Base-by-base conservation (phyloP, 2,797 vertebrate genomes). In the Myotis daubentonii region DNA sequence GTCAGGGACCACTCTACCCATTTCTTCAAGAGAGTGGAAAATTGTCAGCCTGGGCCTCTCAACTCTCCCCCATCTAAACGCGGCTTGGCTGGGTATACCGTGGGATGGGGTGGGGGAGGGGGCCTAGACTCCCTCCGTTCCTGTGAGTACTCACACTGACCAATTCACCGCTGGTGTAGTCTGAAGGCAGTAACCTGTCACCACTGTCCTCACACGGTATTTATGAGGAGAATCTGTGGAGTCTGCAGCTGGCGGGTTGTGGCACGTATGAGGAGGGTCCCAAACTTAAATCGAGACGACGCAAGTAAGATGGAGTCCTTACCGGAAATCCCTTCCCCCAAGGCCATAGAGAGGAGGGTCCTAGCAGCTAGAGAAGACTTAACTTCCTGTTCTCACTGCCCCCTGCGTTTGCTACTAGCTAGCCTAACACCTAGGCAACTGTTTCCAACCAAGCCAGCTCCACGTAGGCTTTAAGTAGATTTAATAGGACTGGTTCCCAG, bases 151-250 rank as follows among this genome's bases (percentile, higher is more conserved):
- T 78, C 41, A 53, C 22, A 22, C 57, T 87, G 13, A 75, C 16
- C 72, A 81, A 91, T 72, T 95, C 44, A 96, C 91, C 91, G 66
- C 70, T 74, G 41, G 3, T 91, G 30, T 70, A 19, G 66, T 44
- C 55, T 55, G 60, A 80, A 87, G 79, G 72, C 57, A 65, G 79
- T 75, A 57, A 53, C 19, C 8, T 30, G 66, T 79, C 65, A 68
- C 57, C 41, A 38, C 0, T 13, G 36, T 65, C 66, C 16, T 85
- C 74, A 33, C 65, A 38, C 12, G 1, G 8, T 38, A 49, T 53
- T 87, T 28, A 22, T 75, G 51, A 85, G 41, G 33, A 33, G 5
- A 94, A 65, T 66, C 83, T 75, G 49, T 79, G 72, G 30, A 30
- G 38, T 62, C 72, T 47, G 57, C 57, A 88, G 51, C 41, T 38